Evolutionary conservation across 2,797 vertebrate species (phyloP), one percentile per base, ranked within the genome.

Genomic region (Acipenser oxyrinchus): DNA sequence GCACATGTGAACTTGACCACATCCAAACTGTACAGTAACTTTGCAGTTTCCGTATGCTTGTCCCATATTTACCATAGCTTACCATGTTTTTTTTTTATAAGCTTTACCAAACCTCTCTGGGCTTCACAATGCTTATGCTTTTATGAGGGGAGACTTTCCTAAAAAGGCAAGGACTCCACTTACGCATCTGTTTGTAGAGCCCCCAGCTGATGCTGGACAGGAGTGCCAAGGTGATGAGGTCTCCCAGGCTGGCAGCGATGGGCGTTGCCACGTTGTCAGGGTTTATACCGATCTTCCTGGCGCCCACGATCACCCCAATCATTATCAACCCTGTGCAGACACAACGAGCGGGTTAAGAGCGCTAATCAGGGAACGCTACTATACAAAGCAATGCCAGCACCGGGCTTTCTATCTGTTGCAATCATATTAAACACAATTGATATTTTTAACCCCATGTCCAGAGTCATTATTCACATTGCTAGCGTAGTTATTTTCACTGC

Each of bases 261-360:
- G 96, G 96, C 0, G 96, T 99, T 75, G 96, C 95, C 66, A 99
- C 96, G 0, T 99, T 99, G 79, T 99, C 96, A 2, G 96, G 96
- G 71, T 99, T 99, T 79, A 99, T 99, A 67, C 96, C 95, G 57
- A 98, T 93, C 82, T 92, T 99, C 75, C 93, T 92, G 76, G 96
- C 93, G 1, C 93, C 93, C 0, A 99, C 86, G 80, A 99, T 99
- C 69, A 99, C 97, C 0, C 95, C 95, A 0, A 99, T 97, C 97
- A 99, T 99, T 66, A 99, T 93, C 84, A 99, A 88, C 10, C 97
- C 95, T 99, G 81, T 0, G 7, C 37, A 66, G 60, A 70, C 23
- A 60, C 50, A 65, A 37, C 23, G 4, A 37, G 23, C 23, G 23
- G 23, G 23, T 37, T 37, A 10, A 10, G 58, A 37, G 23, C 1